Evolutionary conservation across 2,797 vertebrate species (phyloP).

Genomic region (Rhynchonycteris naso): DNA sequence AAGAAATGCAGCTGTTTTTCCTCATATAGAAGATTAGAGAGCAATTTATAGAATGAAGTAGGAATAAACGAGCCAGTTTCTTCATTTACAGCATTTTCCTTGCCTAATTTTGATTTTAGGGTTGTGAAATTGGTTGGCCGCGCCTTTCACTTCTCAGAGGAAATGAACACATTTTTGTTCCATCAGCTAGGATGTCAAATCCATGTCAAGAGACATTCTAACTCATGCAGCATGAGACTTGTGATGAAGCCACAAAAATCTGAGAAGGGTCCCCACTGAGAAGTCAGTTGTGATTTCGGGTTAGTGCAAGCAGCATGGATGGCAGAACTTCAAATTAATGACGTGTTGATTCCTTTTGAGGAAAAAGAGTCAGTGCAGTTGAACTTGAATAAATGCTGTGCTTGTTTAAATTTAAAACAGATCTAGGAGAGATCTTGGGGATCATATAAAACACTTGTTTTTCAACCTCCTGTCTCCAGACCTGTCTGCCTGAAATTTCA

Average conservation of each 20-base stretch:
- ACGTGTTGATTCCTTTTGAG: neutral
- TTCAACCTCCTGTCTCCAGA: too few relatives aligned
- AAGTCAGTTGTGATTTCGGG: neutral
- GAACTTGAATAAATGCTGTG: neutral
- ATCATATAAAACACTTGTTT: neutral
- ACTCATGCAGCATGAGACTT: neutral
- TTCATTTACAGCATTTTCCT: neutral
- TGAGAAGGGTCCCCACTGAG: neutral
- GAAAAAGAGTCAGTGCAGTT: neutral
- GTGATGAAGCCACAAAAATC: neutral
- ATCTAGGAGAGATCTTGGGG: neutral
- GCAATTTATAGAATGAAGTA: neutral
- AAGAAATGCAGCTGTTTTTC: conserved; percentile 25
- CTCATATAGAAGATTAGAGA: neutral
- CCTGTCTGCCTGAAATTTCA: too few relatives aligned
- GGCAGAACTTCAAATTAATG: neutral
- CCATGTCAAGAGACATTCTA: neutral
- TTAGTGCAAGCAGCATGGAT: neutral
- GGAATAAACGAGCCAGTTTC: neutral
- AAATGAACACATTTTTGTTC: conserved; percentile 25
- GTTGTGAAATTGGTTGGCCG: neutral
- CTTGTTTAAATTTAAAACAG: conserved; percentile 43
- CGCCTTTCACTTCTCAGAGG: conserved; percentile 46
- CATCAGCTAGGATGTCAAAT: neutral
- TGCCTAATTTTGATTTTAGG: conserved; percentile 27